Evolutionary conservation across 2,113 vertebrate genomes (phyloP).

Genomic region (Osmerus mordax): DNA sequence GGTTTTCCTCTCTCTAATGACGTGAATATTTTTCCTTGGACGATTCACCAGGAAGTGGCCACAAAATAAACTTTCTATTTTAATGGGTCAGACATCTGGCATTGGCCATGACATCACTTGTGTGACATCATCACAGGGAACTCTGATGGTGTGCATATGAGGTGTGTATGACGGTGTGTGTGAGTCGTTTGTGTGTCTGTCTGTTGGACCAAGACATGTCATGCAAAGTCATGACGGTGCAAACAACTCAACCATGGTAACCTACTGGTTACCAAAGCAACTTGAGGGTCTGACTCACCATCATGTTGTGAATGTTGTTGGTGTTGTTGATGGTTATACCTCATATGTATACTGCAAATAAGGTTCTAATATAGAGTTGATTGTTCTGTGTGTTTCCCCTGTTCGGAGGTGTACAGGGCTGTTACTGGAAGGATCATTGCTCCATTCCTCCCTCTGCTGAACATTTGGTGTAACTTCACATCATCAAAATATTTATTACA

Average conservation of each 20-base stretch:
- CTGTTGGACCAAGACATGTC: constrained; percentile 6
- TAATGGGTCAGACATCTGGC: constrained; percentile 37
- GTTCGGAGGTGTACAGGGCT: neutral
- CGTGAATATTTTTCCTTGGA: constrained; percentile 12
- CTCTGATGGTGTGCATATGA: constrained; percentile 11
- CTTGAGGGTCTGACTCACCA: neutral
- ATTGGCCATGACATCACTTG: constrained; percentile 20
- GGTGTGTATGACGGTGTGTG: constrained; percentile 26
- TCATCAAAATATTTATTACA: neutral
- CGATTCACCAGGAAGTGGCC: constrained; percentile 30
- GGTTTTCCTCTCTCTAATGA: neutral
- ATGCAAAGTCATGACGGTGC: neutral
- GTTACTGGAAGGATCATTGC: neutral
- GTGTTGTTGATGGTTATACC: neutral
- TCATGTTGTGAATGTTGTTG: neutral
- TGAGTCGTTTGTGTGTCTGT: constrained; percentile 42
- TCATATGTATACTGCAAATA: neutral
- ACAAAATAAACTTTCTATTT: constrained; percentile 39
- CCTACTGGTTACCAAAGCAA: too few species aligned
- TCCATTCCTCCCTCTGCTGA: neutral
- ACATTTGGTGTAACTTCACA: neutral
- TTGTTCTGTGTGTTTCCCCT: neutral
- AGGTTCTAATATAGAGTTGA: neutral
- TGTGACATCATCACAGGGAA: constrained; percentile 40
- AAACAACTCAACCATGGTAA: too few species aligned